phyloP scores from a whole-genome alignment of 2,888 invertebrate genomes.

The Malthinus seriepunctatus region DNA sequence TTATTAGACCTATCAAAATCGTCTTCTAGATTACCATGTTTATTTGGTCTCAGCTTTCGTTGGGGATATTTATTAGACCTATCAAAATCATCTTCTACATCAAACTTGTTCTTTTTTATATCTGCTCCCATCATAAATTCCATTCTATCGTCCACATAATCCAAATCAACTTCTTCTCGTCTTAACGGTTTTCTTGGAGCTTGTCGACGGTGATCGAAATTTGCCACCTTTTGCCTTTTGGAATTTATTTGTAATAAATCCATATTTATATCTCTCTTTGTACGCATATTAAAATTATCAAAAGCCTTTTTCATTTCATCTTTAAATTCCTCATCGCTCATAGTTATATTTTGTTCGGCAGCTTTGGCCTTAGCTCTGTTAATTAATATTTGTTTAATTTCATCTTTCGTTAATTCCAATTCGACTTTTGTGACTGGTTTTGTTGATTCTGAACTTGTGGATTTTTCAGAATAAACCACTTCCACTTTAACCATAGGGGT shows the following conservation, averaged over 20 bases:
- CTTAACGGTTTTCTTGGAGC: constrained; percentile 16
- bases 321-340: constrained; percentile 45
- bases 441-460: not conserved
- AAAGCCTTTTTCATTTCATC: constrained; percentile 41
- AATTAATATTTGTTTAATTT: constrained; percentile 45
- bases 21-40: no score
- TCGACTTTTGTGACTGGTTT: constrained; percentile 12
- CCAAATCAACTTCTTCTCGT: constrained; percentile 17
- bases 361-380: constrained; percentile 44
- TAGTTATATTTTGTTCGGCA: constrained; percentile 39
- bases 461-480: constrained; percentile 9
- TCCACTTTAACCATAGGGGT: constrained; percentile 14
- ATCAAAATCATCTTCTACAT: not conserved
- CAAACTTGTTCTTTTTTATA: not conserved
- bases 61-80: no score
- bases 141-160: constrained; percentile 9
- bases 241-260: constrained; percentile 41
- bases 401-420: constrained; percentile 39
- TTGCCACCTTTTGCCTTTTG: not conserved
- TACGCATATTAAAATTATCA: constrained; percentile 26
- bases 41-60: no score
- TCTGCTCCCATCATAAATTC: constrained; percentile 4
- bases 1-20: no score
- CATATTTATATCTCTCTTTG: constrained; percentile 45
- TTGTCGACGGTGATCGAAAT: constrained; percentile 19